phyloP scores from a whole-genome alignment of 2,113 vertebrate species.

The Osmerus mordax region DNA sequence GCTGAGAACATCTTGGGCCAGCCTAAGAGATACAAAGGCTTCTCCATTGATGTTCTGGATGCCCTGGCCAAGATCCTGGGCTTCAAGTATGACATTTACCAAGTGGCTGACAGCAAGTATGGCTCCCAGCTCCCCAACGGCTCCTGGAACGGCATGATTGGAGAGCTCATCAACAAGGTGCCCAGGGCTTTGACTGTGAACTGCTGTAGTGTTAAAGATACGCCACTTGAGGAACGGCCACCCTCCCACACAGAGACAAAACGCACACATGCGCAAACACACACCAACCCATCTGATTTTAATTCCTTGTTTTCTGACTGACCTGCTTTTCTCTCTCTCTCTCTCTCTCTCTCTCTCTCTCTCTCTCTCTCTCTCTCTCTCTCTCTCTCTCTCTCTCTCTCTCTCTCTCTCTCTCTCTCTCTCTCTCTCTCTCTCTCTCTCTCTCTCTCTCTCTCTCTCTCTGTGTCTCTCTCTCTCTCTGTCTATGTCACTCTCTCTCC shows the following conservation, averaged over 20 bases:
- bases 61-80: slow-evolving; percentile 91
- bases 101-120: slow-evolving; percentile 92
- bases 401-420: not conserved
- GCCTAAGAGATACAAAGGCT: slow-evolving; percentile 95
- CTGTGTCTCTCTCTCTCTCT: not conserved
- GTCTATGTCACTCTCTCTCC: too few relatives aligned
- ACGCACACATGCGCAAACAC: not conserved
- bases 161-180: slow-evolving; percentile 97
- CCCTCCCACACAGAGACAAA: not conserved
- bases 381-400: slow-evolving; percentile 13
- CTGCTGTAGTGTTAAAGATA: not conserved
- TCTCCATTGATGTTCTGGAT: slow-evolving; percentile 95
- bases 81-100: slow-evolving; percentile 98
- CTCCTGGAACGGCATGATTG: slow-evolving; percentile 98
- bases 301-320: too few relatives aligned
- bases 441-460: too few relatives aligned
- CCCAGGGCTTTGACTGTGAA: too few relatives aligned
- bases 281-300: not conserved
- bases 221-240: not conserved
- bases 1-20: slow-evolving; percentile 98
- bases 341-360: too few relatives aligned
- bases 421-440: too few relatives aligned
- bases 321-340: not conserved
- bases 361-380: not conserved
- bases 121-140: slow-evolving; percentile 91